phyloP scores from a whole-genome alignment of 2,888 invertebrate genomes.

The Brachypalpus laphriformis region DNA sequence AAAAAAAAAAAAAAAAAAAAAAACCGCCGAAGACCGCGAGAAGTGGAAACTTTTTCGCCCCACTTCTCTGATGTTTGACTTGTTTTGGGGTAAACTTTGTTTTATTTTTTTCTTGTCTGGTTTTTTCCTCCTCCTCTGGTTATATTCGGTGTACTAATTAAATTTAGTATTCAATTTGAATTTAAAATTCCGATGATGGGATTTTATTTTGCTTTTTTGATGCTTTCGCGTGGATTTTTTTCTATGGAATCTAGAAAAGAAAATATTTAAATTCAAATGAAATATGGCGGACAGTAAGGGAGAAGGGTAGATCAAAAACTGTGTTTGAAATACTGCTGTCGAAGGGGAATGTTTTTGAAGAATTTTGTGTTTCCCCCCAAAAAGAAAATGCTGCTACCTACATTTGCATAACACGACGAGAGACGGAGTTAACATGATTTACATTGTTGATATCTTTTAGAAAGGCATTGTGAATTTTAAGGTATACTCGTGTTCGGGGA shows the following conservation, averaged over 20 bases:
- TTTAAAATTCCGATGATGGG: constrained; percentile 40
- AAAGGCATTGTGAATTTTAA: not conserved
- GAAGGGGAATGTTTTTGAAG: constrained; percentile 17
- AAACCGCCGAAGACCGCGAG: not conserved
- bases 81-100: not conserved
- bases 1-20: not conserved
- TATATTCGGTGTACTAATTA: constrained; percentile 23
- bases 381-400: not conserved
- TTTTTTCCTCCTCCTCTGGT: not conserved
- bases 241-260: constrained; percentile 55
- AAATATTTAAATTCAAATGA: constrained; percentile 52
- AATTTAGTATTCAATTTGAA: constrained; percentile 51
- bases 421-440: constrained; percentile 3
- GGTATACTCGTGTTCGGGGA: not conserved
- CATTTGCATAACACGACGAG: not conserved
- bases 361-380: not conserved
- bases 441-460: constrained; percentile 21
- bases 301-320: not conserved
- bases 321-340: constrained; percentile 21
- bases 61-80: constrained; percentile 29
- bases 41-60: constrained; percentile 10
- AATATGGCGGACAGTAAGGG: not conserved
- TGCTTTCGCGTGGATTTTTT: constrained; percentile 11
- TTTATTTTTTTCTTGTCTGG: not conserved
- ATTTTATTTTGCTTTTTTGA: constrained; percentile 38